phyloP scores from a whole-genome alignment of 2,113 vertebrate genomes.

The Etheostoma cragini region DNA sequence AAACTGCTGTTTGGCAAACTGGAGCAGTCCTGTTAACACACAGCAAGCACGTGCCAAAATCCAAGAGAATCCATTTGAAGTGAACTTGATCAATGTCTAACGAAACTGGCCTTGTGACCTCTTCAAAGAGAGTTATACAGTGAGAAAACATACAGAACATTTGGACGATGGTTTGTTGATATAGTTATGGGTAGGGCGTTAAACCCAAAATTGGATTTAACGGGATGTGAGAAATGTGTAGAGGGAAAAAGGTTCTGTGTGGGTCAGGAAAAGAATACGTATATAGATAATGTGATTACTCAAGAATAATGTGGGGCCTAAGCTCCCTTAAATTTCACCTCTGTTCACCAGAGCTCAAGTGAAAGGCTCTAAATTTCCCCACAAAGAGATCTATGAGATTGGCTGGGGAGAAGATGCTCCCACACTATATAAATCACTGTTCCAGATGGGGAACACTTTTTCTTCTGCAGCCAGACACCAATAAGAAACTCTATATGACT shows the following conservation, averaged over 20 bases:
- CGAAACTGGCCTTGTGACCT: conserved; percentile 43
- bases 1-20: conserved; percentile 39
- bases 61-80: conserved; percentile 33
- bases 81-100: conserved; percentile 20
- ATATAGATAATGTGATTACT: conserved; percentile 72
- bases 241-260: conserved; percentile 25
- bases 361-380: conserved; percentile 62
- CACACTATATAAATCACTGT: conserved; percentile 66
- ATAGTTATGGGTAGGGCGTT: conserved; percentile 54
- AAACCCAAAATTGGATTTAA: conserved; percentile 69
- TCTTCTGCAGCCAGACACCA: conserved; percentile 43
- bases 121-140: conserved; percentile 45
- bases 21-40: conserved; percentile 26
- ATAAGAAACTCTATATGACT: conserved; percentile 49
- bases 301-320: conserved; percentile 60
- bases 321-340: conserved; percentile 57
- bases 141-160: conserved; percentile 35
- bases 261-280: conserved; percentile 50
- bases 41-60: conserved; percentile 26
- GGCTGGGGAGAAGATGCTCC: conserved; percentile 58
- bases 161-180: conserved; percentile 49
- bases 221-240: conserved; percentile 51
- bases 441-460: conserved; percentile 15
- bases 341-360: conserved; percentile 43
- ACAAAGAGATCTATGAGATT: conserved; percentile 73